Conservation (phyloP, 1,140 invertebrate species). For the Sarcophaga peregrina region DNA sequence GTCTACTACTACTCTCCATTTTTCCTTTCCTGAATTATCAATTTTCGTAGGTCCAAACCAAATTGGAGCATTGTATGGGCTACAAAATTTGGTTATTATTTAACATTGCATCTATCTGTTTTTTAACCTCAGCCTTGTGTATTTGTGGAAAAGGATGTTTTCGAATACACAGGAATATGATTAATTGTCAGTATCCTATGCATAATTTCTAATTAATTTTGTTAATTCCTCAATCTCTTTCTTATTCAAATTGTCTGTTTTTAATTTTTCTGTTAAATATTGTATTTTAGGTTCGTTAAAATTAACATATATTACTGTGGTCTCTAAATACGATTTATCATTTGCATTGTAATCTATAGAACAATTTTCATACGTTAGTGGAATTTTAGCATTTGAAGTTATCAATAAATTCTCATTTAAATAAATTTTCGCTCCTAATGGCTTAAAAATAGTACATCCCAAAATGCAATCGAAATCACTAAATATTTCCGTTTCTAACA, state of each 20-base stretch:
- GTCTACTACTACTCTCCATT: constrained; percentile 65
- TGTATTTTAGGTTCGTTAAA: not conserved
- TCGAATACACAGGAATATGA: constrained; percentile 49
- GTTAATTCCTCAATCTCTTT: not conserved
- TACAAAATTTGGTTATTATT: constrained; percentile 61
- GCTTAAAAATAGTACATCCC: not conserved
- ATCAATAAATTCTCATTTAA: not conserved
- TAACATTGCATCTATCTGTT: constrained; percentile 63
- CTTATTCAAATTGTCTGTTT: not conserved
- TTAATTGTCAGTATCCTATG: constrained; percentile 54
- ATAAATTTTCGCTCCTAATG: not conserved
- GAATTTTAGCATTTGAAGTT: not conserved
- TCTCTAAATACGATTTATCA: too few species aligned
- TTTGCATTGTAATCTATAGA: too few species aligned
- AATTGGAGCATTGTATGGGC: constrained; percentile 60
- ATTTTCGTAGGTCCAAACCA: constrained; percentile 66
- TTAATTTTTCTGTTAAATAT: not conserved
- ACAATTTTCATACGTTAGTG: not conserved
- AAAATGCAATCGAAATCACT: not conserved
- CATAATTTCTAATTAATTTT: constrained; percentile 34
- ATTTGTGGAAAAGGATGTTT: constrained; percentile 61
- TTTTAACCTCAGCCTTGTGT: constrained; percentile 62
- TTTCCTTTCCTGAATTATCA: constrained; percentile 58
- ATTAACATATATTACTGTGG: too few species aligned
- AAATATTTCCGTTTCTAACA: not conserved